Percentiles rank a stretch among this genome's conserved stretches.
phyloP scores from a whole-genome alignment of 1,140 invertebrate species.

The Choristoneura fumiferana region DNA sequence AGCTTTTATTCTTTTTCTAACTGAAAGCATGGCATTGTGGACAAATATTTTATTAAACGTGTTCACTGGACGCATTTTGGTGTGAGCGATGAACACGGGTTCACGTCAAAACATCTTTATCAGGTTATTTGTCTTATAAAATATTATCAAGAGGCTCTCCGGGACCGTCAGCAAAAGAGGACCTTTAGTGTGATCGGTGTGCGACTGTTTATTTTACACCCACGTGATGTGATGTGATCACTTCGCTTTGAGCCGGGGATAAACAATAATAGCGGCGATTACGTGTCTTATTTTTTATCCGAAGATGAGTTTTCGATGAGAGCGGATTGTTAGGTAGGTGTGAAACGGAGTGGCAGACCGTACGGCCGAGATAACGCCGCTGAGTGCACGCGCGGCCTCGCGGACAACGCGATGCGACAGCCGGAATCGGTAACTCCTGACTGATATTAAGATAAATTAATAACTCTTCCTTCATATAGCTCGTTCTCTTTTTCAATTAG shows the following conservation, averaged over 20 bases:
- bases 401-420: slow-evolving; percentile 62
- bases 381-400: slow-evolving; percentile 46
- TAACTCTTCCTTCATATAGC: slow-evolving; percentile 50
- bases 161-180: slow-evolving; percentile 75
- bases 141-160: slow-evolving; percentile 77
- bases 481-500: slow-evolving; percentile 3
- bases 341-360: slow-evolving; percentile 54
- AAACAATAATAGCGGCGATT: slow-evolving; percentile 75
- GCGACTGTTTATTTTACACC: slow-evolving; percentile 74
- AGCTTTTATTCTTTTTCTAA: slow-evolving; percentile 60
- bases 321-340: slow-evolving; percentile 42
- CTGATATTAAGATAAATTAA: slow-evolving; percentile 72
- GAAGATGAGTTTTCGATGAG: slow-evolving; percentile 53
- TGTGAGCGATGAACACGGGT: slow-evolving; percentile 77
- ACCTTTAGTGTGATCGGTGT: slow-evolving; percentile 69
- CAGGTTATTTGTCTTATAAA: slow-evolving; percentile 79
- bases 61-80: slow-evolving; percentile 74
- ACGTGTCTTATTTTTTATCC: slow-evolving; percentile 71
- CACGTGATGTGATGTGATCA: slow-evolving; percentile 72
- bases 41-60: slow-evolving; percentile 75
- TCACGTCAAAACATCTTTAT: slow-evolving; percentile 79
- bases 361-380: slow-evolving; percentile 58
- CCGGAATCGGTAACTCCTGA: slow-evolving; percentile 63
- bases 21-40: slow-evolving; percentile 67
- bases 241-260: slow-evolving; percentile 61